A percentile compares a stretch with the other conserved stretches of the same genome.
Conservation (phyloP, 2,888 invertebrate genomes). For the Melanargia galathea region DNA sequence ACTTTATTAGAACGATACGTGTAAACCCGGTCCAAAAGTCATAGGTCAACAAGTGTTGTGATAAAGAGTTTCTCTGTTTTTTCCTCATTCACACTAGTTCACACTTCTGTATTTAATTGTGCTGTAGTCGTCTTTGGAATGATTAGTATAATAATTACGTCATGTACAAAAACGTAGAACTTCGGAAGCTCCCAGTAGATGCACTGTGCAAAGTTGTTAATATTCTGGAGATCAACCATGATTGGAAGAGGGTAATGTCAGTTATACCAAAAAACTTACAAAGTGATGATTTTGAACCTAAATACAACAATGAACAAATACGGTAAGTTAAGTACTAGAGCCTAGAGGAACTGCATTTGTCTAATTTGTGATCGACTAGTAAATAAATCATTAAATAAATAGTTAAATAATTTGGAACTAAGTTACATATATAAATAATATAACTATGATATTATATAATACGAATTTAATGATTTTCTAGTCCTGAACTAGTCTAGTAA, state of each 20-base stretch:
- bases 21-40: not conserved
- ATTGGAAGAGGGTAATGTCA: slow-evolving; percentile 90
- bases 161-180: slow-evolving; percentile 81
- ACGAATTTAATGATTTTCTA: no score
- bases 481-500: no score
- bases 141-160: not conserved
- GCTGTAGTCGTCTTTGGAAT: not conserved
- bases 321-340: no score
- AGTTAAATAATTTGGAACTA: no score
- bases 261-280: slow-evolving; percentile 84
- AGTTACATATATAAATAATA: no score
- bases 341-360: no score
- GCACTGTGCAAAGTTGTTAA: slow-evolving; percentile 82
- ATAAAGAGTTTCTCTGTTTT: not conserved
- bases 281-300: slow-evolving; percentile 69
- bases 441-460: no score
- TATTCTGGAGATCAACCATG: slow-evolving; percentile 85
- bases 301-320: slow-evolving; percentile 85
- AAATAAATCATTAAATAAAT: no score
- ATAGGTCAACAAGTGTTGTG: not conserved
- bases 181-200: slow-evolving; percentile 86
- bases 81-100: no score
- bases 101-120: not conserved
- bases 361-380: no score
- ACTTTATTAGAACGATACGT: not conserved